Percentiles rank a stretch among this genome's conserved stretches.
These are phyloP conservation scores for Ditula angustiorana DNA, from an alignment of 2,888 invertebrate species.

Conservation along the genomic window DNA sequence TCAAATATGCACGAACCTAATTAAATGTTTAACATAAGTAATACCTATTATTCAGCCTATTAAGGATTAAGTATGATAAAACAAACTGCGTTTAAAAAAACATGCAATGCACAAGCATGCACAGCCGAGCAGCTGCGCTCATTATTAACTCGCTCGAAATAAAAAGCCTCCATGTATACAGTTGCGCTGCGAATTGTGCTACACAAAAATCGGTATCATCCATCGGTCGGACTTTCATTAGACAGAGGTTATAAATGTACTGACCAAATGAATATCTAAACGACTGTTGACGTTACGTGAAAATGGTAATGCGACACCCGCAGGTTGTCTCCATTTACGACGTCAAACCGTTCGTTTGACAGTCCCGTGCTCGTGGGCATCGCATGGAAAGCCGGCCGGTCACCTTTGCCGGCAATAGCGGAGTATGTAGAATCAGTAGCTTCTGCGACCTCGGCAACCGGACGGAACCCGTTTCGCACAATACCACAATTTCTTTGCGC, in stretches of 20 bases:
- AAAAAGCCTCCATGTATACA: constrained; percentile 21
- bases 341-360: constrained; percentile 60
- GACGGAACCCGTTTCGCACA: constrained; percentile 73
- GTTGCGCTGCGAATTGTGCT: constrained; percentile 18
- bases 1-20: background rate
- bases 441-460: constrained; percentile 61
- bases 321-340: constrained; percentile 61
- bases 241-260: constrained; percentile 49
- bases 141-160: constrained; percentile 21
- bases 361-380: constrained; percentile 58
- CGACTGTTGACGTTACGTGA: constrained; percentile 66
- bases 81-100: constrained; percentile 18
- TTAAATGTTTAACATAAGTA: background rate
- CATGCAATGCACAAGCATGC: constrained; percentile 30
- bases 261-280: constrained; percentile 65
- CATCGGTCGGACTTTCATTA: constrained; percentile 40
- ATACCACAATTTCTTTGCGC: constrained; percentile 73
- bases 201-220: constrained; percentile 35
- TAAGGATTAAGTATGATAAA: background rate
- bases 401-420: constrained; percentile 49
- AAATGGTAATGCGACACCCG: constrained; percentile 70
- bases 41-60: no score
- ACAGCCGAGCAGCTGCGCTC: constrained; percentile 28
- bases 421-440: constrained; percentile 68
- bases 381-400: constrained; percentile 62